Percentiles rank a stretch among this genome's conserved stretches.
phyloP scores from a whole-genome alignment of 2,113 vertebrate species.

The Equus quagga region DNA sequence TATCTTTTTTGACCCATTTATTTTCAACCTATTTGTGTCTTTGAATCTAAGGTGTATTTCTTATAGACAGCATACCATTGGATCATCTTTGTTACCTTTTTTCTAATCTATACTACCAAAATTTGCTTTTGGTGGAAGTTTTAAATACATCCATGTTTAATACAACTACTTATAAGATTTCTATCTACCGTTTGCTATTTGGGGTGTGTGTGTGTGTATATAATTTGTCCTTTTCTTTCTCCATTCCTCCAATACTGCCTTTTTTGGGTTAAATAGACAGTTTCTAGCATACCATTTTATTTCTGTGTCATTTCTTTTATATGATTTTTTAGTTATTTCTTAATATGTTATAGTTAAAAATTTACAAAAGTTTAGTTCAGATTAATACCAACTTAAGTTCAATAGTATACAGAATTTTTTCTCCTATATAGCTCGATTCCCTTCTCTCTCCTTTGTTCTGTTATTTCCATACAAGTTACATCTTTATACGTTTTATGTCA shows the following conservation, averaged over 20 bases:
- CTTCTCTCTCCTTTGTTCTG: neutral
- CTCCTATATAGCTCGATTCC: neutral
- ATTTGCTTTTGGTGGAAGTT: neutral
- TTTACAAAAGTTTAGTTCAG: neutral
- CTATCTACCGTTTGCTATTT: neutral
- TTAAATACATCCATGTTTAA: neutral
- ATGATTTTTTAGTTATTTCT: neutral
- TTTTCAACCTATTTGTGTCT: neutral
- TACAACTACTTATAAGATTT: neutral
- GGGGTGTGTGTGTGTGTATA: neutral
- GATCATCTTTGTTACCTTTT: neutral
- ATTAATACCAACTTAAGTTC: neutral
- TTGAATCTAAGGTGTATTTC: neutral
- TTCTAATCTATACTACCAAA: neutral
- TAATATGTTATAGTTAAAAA: neutral
- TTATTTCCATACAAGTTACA: neutral
- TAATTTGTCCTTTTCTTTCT: neutral
- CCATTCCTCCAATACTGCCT: neutral
- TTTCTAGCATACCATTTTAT: neutral
- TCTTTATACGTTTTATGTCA: neutral
- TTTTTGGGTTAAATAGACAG: neutral
- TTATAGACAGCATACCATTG: neutral
- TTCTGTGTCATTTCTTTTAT: neutral
- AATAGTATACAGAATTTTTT: neutral
- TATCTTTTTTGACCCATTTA: neutral